A percentile compares a stretch with the other conserved stretches of the same genome.
Evolutionary conservation across 1,140 invertebrate genomes (phyloP).

Genomic region (Anastrepha obliqua): DNA sequence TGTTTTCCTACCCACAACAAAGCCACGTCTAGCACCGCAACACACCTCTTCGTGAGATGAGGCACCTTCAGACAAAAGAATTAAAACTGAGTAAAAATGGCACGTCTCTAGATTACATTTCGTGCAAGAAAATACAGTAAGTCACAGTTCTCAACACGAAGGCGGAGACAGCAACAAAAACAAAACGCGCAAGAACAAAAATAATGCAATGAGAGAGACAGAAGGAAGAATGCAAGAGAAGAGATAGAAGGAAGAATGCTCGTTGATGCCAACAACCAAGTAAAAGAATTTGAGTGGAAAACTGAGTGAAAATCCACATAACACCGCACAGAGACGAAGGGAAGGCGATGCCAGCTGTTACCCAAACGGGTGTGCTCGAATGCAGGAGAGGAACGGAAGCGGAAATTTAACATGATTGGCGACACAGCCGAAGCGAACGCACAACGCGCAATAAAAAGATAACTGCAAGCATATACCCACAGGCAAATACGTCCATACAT

Average conservation of each 20-base stretch:
- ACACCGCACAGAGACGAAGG: background rate
- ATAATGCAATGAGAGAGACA: background rate
- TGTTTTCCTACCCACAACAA: constrained; percentile 18
- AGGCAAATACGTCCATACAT: background rate
- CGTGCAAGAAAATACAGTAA: background rate
- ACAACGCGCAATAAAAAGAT: background rate
- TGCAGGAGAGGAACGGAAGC: background rate
- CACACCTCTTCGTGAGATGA: background rate
- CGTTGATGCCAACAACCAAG: background rate
- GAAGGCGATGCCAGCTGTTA: background rate
- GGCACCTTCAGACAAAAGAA: background rate
- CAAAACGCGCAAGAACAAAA: background rate
- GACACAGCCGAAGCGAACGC: background rate
- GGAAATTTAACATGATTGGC: constrained; percentile 5
- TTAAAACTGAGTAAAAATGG: background rate
- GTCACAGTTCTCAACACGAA: constrained; percentile 18
- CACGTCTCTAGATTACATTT: background rate
- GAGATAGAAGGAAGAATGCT: background rate
- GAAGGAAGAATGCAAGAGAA: background rate
- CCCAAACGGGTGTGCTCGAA: too few relatives aligned
- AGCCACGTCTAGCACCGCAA: background rate
- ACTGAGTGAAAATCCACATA: background rate
- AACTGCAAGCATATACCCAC: background rate
- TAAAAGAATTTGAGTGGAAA: background rate
- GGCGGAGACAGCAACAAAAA: background rate